Evolutionary conservation across 2,113 vertebrate species (phyloP), one percentile per base, ranked within the genome.

Genomic region (Tachycineta bicolor): DNA sequence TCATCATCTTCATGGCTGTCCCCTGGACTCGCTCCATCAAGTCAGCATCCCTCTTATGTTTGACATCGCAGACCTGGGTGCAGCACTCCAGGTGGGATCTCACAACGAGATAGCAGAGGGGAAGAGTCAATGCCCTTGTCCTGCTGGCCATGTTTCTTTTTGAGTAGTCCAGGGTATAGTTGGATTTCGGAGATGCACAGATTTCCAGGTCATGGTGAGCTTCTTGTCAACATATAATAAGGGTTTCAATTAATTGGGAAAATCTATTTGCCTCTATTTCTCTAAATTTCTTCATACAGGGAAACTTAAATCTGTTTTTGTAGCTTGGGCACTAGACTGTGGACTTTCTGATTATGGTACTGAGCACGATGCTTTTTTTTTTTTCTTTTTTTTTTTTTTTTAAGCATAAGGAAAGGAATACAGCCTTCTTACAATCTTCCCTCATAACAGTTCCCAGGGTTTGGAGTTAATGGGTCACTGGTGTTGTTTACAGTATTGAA

Each of bases 391-490:
- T 37, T 37, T 37, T 37, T 37, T 19, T 53, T 29, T 53, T 56
- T 55, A 37, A 56, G 22, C 11, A 5, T 58, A 58, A 81, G 87
- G 44, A 87, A 87, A 77, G 5, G 11, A 83, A 71, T 78, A 41
- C 2, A 2, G 53, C 26, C 46, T 62, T 90, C 33, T 83, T 88
- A 93, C 31, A 94, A 41, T 68, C 26, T 88, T 75, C n/a, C 37
- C 52, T 92, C 77, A 43, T 69, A 84, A 69, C 23, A 49, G 9
- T 75, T 96, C 60, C 58, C 69, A 91, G 37, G 7, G 26, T 77
- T 90, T 95, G 34, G 14, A 93, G 34, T 64, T 83, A 94, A 96
- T 52, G 70, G 84, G 63, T 96, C 80, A 93, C 33, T 93, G 86
- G 12, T 75, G 64, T 37, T 97, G 74, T 89, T 94, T 93, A 82